Base-by-base conservation (phyloP, 2,113 vertebrate genomes). In the Arenaria interpres region DNA sequence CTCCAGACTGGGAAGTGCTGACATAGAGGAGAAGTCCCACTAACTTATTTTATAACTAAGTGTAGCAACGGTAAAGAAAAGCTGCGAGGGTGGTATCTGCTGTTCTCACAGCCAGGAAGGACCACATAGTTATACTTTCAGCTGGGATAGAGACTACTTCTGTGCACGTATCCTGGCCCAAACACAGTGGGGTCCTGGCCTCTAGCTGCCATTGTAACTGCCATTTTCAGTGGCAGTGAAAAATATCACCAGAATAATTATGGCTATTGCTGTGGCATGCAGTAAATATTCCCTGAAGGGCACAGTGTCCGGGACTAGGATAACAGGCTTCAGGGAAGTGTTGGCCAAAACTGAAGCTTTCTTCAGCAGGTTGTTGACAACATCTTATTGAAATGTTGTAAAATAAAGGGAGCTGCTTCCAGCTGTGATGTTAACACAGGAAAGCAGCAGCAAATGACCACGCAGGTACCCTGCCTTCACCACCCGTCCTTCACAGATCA, bases 241-340 rank as follows among this genome's bases (percentile, higher is more conserved):
- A 81, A 71, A 62, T 3, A 6, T 56, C 67, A 60, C 51, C 35
- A 32, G 19, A 78, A 66, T 15, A 32, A 60, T 67, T 12, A 35
- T 68, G 67, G 39, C 0, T 3, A 9, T 76, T 63, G 19, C 45
- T 59, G 57, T 19, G 57, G 24, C 35, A 33, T 53, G 22, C 18
- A 64, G 32, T 4, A 28, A 73, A 23, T 22, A 8, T 11, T 17
- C 9, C 4, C 7, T 33, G 23, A 13, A 14, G 8, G 35, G 7
- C 19, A 37, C 2, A 3, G 6, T 33, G 56, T 33, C 60, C 9
- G 2, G 16, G 30, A 8, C 0, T 51, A 45, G 48, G n/a, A 41
- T 25, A 86, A 21, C 14, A 19, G 24, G 9, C 21, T 79, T 35
- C 54, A 57, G 14, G 25, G 12, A 25, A 30, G 10, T 28, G 27